These are phyloP conservation scores for Didymodactylos carnosus DNA, from an alignment of 2,888 invertebrate species.

Conservation along the genomic window DNA sequence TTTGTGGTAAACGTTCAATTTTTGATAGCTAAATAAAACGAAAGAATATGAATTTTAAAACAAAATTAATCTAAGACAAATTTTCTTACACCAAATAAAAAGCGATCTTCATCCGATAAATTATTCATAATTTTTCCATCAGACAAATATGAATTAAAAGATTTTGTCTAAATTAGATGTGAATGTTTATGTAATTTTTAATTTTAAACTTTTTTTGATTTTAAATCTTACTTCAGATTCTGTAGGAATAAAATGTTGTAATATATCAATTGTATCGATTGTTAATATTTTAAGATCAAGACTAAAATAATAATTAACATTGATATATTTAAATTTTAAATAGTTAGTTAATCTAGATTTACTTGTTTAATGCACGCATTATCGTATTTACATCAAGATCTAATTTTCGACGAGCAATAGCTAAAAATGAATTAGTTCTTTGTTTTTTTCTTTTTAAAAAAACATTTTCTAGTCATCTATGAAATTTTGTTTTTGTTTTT, in stretches of 20 bases:
- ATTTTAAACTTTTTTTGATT: slow-evolving; percentile 5
- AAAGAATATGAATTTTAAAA: not conserved
- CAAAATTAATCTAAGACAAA: not conserved
- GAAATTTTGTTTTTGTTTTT: no score
- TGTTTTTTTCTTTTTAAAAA: no score
- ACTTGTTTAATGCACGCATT: slow-evolving; percentile 34
- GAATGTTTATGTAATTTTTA: not conserved
- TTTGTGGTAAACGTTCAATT: slow-evolving; percentile 77
- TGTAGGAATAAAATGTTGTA: slow-evolving; percentile 84
- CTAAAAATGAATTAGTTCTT: slow-evolving; percentile 34
- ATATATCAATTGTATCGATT: slow-evolving; percentile 77
- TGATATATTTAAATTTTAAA: not conserved
- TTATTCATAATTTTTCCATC: slow-evolving; percentile 68
- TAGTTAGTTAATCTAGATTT: slow-evolving; percentile 14
- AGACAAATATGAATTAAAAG: slow-evolving; percentile 68
- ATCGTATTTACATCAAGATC: slow-evolving; percentile 60
- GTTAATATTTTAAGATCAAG: slow-evolving; percentile 26
- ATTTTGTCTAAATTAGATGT: slow-evolving; percentile 47
- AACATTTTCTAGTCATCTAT: no score
- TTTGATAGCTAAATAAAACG: slow-evolving; percentile 46
- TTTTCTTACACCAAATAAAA: slow-evolving; percentile 44
- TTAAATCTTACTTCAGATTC: slow-evolving; percentile 53
- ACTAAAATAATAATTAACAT: slow-evolving; percentile 16
- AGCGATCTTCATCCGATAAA: slow-evolving; percentile 87
- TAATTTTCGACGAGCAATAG: slow-evolving; percentile 85